phyloP scores from a whole-genome alignment of 1,140 invertebrate species.

The Bombus pyrosoma region DNA sequence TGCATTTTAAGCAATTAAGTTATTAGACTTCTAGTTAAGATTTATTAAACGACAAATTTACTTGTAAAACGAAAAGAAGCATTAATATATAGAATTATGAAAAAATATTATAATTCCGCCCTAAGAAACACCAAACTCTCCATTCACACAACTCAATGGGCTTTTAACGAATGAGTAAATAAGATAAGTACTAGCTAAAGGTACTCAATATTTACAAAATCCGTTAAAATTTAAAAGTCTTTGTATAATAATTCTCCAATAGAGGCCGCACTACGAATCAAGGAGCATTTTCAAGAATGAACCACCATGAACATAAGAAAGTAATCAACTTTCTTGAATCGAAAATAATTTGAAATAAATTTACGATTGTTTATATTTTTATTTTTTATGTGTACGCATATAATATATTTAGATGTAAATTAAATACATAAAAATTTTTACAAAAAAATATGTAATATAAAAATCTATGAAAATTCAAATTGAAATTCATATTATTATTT shows the following conservation, averaged over 20 bases:
- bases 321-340: neutral
- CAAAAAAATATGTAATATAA: neutral
- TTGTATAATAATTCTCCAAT: neutral
- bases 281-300: constrained; percentile 25
- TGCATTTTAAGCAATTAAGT: neutral
- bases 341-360: neutral
- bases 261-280: neutral
- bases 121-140: neutral
- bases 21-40: neutral
- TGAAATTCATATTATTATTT: neutral
- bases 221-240: constrained; percentile 35
- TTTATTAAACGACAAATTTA: neutral
- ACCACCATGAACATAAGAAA: neutral
- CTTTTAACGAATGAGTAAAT: constrained; percentile 10
- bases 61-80: neutral
- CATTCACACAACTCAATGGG: neutral
- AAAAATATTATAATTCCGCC: neutral
- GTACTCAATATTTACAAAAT: constrained; percentile 43
- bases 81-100: neutral
- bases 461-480: neutral
- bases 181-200: too few species aligned
- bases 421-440: neutral
- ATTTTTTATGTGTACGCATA: neutral
- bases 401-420: neutral
- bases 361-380: neutral